Base-by-base conservation (phyloP, 1,140 invertebrate species). In the Eueides isabella region DNA sequence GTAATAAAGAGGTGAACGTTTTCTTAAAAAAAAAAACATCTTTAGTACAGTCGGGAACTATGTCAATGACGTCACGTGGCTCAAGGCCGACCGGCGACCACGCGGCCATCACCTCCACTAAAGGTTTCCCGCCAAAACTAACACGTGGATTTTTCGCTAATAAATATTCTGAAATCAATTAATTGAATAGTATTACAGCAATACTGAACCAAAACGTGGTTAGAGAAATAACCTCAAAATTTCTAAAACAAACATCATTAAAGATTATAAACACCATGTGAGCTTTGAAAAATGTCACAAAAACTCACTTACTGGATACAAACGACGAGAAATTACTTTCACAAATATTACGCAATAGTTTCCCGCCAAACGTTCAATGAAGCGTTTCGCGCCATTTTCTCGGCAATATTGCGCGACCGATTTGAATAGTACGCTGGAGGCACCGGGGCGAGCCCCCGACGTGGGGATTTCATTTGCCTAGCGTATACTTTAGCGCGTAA, bases 341-440 rank as follows among this genome's bases (percentile, higher is more conserved):
- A 82, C 84, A 80, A 70, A 77, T 75, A 75, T 92, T 90, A 83
- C 79, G 87, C 78, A 89, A 90, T 67, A 71, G 71, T 85, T 90
- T 92, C 85, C 89, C 89, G 89, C 89, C 89, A 88, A 92, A 85
- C 73, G 79, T 83, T 90, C 89, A 91, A 92, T 91, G 91, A 73
- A 91, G 85, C 84, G 85, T 84, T 92, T 92, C 89, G 83, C 91
- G 91, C 89, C 88, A 90, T 91, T 90, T 87, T 90, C 80, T 84
- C 64, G 72, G 71, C 55, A 61, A 71, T 80, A 82, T 80, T 78
- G 84, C 67, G 26, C 84, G 79, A 75, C 82, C 63, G 76, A 81
- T 83, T 91, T 79, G 38, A 64, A 79, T 73, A 80, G 81, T 55
- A 4, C 55, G 31, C 44, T 30, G 12, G 28, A 63, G 29, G 7